Conservation (phyloP, 2,113 vertebrate genomes). For the Ammodytes dubius region DNA sequence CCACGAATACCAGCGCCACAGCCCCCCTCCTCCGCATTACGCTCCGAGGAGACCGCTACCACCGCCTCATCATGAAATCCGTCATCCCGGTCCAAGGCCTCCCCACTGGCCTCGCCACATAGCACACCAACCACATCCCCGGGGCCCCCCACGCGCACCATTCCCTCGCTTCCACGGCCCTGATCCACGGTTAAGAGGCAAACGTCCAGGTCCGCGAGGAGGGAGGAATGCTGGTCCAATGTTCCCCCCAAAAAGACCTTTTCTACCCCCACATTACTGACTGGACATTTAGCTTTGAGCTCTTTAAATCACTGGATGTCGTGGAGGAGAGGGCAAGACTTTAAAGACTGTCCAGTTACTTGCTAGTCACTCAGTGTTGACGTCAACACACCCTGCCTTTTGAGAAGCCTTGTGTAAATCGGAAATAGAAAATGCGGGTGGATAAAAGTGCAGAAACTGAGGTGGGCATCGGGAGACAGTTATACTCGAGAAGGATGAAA, state of each 20-base stretch:
- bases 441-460: constrained; percentile 10
- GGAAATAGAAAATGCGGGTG: not conserved
- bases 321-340: constrained; percentile 3
- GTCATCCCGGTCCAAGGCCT: constrained; percentile 58
- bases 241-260: constrained; percentile 92
- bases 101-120: constrained; percentile 63
- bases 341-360: constrained; percentile 1
- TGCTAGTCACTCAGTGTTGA: not conserved
- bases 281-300: constrained; percentile 12
- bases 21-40: constrained; percentile 59
- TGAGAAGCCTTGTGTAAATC: constrained; percentile 3
- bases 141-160: constrained; percentile 62
- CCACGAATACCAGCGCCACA: constrained; percentile 65
- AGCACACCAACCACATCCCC: constrained; percentile 58
- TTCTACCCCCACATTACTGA: constrained; percentile 91
- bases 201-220: constrained; percentile 86
- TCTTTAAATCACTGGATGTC: constrained; percentile 16
- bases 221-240: constrained; percentile 85
- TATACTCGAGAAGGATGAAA: constrained; percentile 3
- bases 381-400: not conserved
- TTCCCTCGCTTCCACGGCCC: constrained; percentile 85
- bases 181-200: constrained; percentile 87
- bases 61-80: constrained; percentile 61
- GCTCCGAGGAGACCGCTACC: constrained; percentile 58
- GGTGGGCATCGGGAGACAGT: constrained; percentile 2